These are phyloP conservation scores for Gnatocerus cornutus DNA, from an alignment of 2,888 invertebrate genomes.

Conservation along the genomic window DNA sequence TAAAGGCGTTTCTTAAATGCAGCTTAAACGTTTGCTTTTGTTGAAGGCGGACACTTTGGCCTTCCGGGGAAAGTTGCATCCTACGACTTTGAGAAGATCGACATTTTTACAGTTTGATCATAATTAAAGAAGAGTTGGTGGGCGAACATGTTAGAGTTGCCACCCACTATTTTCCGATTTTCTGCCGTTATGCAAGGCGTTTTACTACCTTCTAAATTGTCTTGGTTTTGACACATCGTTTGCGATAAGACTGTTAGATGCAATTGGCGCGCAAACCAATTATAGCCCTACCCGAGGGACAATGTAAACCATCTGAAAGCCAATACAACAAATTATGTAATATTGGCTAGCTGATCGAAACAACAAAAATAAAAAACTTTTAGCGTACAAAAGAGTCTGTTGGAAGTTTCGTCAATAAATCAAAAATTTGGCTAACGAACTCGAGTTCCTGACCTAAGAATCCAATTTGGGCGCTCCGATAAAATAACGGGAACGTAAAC, in stretches of 20 bases:
- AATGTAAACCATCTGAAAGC: too few species aligned
- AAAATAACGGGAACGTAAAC: too few species aligned
- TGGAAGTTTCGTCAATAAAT: too few species aligned
- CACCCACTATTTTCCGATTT: constrained; percentile 32
- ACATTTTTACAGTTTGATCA: constrained; percentile 24
- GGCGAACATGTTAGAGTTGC: constrained; percentile 34
- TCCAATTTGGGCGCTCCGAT: too few species aligned
- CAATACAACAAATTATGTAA: too few species aligned
- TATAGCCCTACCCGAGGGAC: not conserved
- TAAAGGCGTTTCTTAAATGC: not conserved
- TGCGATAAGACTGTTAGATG: constrained; percentile 19
- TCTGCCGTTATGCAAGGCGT: constrained; percentile 40
- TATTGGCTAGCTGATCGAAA: too few species aligned
- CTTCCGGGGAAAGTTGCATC: constrained; percentile 41
- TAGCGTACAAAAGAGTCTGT: too few species aligned
- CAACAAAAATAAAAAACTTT: too few species aligned
- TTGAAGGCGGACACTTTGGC: constrained; percentile 13
- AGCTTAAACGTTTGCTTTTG: not conserved
- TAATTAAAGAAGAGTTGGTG: constrained; percentile 26
- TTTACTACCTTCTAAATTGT: constrained; percentile 43
- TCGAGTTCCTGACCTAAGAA: too few species aligned
- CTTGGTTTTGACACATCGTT: constrained; percentile 47
- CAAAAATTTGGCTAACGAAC: too few species aligned
- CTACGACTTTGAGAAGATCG: constrained; percentile 18
- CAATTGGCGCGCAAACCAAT: constrained; percentile 24